Conservation (phyloP, 2,888 invertebrate species). For the Calephelis perditalis region DNA sequence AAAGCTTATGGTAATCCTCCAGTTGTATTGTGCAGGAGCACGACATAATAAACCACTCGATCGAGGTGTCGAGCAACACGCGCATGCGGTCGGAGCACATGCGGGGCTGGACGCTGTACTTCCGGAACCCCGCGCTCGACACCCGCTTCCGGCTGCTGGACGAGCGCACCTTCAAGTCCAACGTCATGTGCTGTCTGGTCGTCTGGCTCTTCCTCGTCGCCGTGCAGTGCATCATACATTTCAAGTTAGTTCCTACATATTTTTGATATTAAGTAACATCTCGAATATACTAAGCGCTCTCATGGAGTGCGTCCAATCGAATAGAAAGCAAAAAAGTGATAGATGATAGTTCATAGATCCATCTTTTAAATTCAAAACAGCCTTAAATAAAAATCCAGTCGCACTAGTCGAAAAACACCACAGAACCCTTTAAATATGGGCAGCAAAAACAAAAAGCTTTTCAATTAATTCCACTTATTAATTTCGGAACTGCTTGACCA, state of each 20-base stretch:
- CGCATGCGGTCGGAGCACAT: conserved; percentile 93
- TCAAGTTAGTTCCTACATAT: conserved; percentile 76
- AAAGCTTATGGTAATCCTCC: not conserved
- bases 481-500: no score
- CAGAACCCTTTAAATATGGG: no score
- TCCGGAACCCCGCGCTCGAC: conserved; percentile 89
- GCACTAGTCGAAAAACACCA: no score
- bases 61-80: conserved; percentile 93
- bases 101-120: conserved; percentile 90
- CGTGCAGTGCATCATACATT: conserved; percentile 86
- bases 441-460: no score
- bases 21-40: conserved; percentile 76
- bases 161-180: conserved; percentile 96
- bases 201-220: conserved; percentile 93
- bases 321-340: no score
- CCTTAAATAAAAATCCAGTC: no score
- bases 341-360: no score
- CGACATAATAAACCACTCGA: conserved; percentile 89
- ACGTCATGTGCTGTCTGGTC: conserved; percentile 94
- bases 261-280: no score
- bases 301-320: no score
- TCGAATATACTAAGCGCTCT: no score
- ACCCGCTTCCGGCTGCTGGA: conserved; percentile 90
- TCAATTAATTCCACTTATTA: no score
- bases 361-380: no score